phyloP scores from a whole-genome alignment of 1,140 invertebrate genomes.

The Zophobas morio region DNA sequence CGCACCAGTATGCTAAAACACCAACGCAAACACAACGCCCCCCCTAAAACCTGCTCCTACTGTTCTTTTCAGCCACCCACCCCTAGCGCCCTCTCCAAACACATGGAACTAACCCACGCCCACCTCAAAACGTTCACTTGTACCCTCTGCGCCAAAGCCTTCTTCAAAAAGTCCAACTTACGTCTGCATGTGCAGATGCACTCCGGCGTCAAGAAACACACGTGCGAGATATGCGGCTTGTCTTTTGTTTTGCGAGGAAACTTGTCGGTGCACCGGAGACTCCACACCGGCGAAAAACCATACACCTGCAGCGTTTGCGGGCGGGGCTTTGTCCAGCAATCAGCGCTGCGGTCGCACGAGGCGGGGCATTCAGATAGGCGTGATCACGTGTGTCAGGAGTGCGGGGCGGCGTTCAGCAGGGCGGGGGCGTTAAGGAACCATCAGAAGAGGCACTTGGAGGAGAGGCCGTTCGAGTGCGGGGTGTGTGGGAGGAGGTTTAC shows the following conservation, averaged over 20 bases:
- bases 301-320: slow-evolving; percentile 52
- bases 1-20: slow-evolving; percentile 17
- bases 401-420: slow-evolving; percentile 50
- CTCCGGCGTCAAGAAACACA: slow-evolving; percentile 77
- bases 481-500: slow-evolving; percentile 55
- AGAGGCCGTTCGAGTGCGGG: slow-evolving; percentile 49
- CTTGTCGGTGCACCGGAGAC: slow-evolving; percentile 48
- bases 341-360: slow-evolving; percentile 50
- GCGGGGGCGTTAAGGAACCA: slow-evolving; percentile 51
- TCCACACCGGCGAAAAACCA: slow-evolving; percentile 51
- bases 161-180: slow-evolving; percentile 67
- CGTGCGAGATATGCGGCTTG: slow-evolving; percentile 78
- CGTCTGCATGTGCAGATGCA: slow-evolving; percentile 75
- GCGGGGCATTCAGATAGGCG: slow-evolving; percentile 46
- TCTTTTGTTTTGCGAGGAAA: slow-evolving; percentile 66
- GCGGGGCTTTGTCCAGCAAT: slow-evolving; percentile 48
- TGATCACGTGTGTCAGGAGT: slow-evolving; percentile 45
- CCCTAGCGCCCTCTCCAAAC: slow-evolving; percentile 18
- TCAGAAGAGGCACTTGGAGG: slow-evolving; percentile 44
- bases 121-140: slow-evolving; percentile 72
- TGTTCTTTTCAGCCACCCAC: neutral
- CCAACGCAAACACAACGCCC: neutral
- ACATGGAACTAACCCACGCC: slow-evolving; percentile 65
- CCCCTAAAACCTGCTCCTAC: neutral
- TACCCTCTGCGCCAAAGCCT: slow-evolving; percentile 72